phyloP scores from a whole-genome alignment of 64 coral and sea anemone genomes.

The Porites australiensis region DNA sequence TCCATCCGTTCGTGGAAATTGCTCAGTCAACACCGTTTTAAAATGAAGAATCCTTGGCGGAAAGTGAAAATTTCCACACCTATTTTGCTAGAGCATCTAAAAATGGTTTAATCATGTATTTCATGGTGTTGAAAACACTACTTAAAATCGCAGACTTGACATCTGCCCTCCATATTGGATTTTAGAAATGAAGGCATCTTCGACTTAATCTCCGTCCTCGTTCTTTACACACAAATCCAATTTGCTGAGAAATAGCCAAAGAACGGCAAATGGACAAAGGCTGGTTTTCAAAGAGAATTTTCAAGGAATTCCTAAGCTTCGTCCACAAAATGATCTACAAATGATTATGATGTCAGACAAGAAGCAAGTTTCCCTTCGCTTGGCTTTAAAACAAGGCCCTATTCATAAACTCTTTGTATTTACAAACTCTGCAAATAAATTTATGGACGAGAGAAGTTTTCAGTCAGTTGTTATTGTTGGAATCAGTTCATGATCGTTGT shows the following conservation, averaged over 20 bases:
- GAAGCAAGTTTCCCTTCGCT: not conserved
- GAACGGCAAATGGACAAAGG: constrained; percentile 2
- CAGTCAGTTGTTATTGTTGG: not conserved
- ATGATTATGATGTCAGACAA: not conserved
- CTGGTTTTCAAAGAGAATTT: not conserved
- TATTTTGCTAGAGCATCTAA: not conserved
- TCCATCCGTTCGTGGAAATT: constrained; percentile 16
- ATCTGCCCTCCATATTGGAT: constrained; percentile 51
- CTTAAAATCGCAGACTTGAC: not conserved
- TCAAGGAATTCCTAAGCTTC: not conserved
- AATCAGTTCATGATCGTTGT: constrained; percentile 8
- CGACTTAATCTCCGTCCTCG: constrained; percentile 10
- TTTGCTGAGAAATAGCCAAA: not conserved
- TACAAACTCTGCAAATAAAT: constrained; percentile 17
- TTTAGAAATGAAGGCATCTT: not conserved
- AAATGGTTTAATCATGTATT: not conserved
- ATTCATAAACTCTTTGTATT: not conserved
- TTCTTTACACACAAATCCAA: constrained; percentile 25
- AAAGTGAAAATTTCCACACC: not conserved
- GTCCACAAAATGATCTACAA: no score
- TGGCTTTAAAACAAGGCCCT: not conserved
- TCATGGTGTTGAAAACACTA: constrained; percentile 22
- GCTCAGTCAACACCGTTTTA: constrained; percentile 37
- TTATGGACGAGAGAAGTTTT: not conserved
- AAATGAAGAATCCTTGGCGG: not conserved